phyloP scores from a whole-genome alignment of 2,113 vertebrate species.

The Psophia crepitans region DNA sequence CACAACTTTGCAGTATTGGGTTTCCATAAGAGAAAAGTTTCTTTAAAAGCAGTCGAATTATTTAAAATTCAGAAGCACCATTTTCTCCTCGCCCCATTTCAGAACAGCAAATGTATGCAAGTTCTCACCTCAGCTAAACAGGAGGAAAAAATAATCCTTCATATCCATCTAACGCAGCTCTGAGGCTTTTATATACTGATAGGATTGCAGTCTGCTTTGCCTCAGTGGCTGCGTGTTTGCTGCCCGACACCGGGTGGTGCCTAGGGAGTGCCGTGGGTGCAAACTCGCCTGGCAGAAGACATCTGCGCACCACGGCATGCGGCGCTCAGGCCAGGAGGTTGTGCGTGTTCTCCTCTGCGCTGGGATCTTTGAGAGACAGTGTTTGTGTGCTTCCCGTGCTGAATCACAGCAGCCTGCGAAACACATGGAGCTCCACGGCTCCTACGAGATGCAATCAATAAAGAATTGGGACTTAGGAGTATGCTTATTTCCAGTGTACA shows the following conservation, averaged over 20 bases:
- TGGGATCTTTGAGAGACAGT: background rate
- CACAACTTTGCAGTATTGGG: background rate
- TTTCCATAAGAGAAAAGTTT: background rate
- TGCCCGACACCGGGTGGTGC: background rate
- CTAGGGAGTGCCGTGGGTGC: background rate
- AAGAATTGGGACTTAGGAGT: background rate
- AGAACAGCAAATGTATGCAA: background rate
- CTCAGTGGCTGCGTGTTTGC: background rate
- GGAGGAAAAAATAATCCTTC: background rate
- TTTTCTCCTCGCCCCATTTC: background rate
- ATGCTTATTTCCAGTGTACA: background rate
- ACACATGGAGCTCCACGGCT: background rate
- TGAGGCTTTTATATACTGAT: background rate
- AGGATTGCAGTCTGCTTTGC: background rate
- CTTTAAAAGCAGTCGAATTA: background rate
- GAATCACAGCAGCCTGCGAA: background rate
- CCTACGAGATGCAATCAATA: background rate
- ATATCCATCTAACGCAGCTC: background rate
- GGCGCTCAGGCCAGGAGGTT: background rate
- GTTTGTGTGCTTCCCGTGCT: background rate
- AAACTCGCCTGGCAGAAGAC: background rate
- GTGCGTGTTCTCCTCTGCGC: background rate
- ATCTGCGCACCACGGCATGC: rapidly evolving
- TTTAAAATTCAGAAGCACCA: background rate
- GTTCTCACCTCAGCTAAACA: background rate